phyloP scores from a whole-genome alignment of 2,113 vertebrate species.

The Carassius carassius region DNA sequence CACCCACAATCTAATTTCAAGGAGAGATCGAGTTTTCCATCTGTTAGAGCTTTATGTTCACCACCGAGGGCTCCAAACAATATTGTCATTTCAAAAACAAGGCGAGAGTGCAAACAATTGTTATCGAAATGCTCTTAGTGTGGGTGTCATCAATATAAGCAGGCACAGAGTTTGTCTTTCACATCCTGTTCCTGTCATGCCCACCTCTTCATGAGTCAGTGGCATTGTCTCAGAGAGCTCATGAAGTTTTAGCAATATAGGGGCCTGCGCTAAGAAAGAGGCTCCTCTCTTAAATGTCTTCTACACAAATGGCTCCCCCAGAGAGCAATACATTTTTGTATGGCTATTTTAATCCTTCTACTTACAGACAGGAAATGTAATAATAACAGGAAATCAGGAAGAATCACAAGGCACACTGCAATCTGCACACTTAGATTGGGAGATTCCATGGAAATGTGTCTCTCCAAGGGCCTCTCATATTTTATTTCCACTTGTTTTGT shows the following conservation, averaged over 20 bases:
- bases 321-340: slow-evolving; percentile 72
- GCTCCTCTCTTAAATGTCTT: slow-evolving; percentile 68
- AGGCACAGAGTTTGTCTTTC: slow-evolving; percentile 19
- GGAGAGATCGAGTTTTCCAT: neutral
- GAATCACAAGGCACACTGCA: slow-evolving; percentile 58
- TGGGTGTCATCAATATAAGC: slow-evolving; percentile 35
- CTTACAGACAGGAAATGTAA: slow-evolving; percentile 73
- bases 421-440: slow-evolving; percentile 41
- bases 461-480: slow-evolving; percentile 30
- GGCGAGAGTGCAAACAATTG: neutral
- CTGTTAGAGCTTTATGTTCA: neutral
- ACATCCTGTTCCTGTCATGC: slow-evolving; percentile 9
- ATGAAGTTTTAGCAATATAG: slow-evolving; percentile 58
- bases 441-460: slow-evolving; percentile 45
- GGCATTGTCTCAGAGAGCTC: slow-evolving; percentile 56
- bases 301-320: slow-evolving; percentile 70
- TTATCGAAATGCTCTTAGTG: neutral
- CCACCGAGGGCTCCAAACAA: neutral
- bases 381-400: slow-evolving; percentile 69
- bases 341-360: slow-evolving; percentile 75
- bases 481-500: slow-evolving; percentile 44
- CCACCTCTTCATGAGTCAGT: slow-evolving; percentile 56
- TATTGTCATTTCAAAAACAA: slow-evolving; percentile 29
- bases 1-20: neutral
- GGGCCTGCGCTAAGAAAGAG: slow-evolving; percentile 52